Evolutionary conservation across 2,888 invertebrate species (phyloP), one percentile per base, ranked within the genome.

Genomic region (Yponomeuta sedellus): DNA sequence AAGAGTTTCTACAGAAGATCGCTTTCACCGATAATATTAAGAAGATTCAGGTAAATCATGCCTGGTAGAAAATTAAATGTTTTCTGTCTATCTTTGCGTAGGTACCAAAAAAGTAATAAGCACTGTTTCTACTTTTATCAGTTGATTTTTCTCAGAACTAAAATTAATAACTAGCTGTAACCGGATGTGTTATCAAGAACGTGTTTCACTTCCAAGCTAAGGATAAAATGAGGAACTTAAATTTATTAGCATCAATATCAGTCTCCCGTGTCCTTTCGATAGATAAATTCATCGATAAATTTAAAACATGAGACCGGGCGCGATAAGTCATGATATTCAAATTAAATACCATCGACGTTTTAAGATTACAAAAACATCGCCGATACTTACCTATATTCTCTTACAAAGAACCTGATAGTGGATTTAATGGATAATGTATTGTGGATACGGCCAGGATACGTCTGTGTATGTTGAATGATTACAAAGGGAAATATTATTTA

Each of bases 331-430:
- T 84, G 89, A 88, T 90, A 90, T 89, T 88, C 88, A 90, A 91
- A 90, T 89, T 89, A 88, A 91, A 90, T 90, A 87, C 85, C 88
- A 86, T 88, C 88, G 89, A 90, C 89, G 87, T 88, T 86, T 86
- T 75, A 77, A 91, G 90, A 91, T 91, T 88, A 89, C 84, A 82
- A 88, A 86, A 88, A 85, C 87, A 87, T 85, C 85, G 79, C 73
- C 79, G 81, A 81, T 84, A 85, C 83, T 58, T 22, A 56, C 81
- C 78, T 79, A 52, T 12, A 52, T 52, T 52, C 44, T 16, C 44
- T 52, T 52, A 83, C 81, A 77, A 80, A 84, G 79, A 81, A 79
- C 78, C 81, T 78, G 73, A 73, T 73, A 12, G 70, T 77, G 79
- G 82, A 86, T 82, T 76, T 80, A 75, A 73, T 68, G 25, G 80